Percentiles rank a stretch among this genome's conserved stretches.
phyloP scores from a whole-genome alignment of 2,888 invertebrate genomes.

The Bombyx huttoni region DNA sequence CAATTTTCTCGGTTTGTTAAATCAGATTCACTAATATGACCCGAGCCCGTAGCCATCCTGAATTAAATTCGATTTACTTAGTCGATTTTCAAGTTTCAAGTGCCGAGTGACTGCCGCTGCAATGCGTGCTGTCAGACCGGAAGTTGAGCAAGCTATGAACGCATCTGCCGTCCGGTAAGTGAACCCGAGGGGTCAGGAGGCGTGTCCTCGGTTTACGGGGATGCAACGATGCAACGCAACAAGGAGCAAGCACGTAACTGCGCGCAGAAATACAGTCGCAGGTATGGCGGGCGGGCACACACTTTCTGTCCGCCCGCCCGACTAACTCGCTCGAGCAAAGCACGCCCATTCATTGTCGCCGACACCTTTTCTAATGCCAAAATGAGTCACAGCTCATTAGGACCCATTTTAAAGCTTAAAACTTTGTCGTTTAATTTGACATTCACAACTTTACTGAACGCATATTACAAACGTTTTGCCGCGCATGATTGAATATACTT shows the following conservation, averaged over 20 bases:
- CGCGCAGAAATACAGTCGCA: constrained; percentile 13
- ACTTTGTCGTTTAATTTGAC: too few species aligned
- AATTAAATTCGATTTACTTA: not conserved
- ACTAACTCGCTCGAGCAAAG: constrained; percentile 19
- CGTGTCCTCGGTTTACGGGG: constrained; percentile 29
- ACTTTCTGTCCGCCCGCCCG: constrained; percentile 35
- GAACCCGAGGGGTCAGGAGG: constrained; percentile 22
- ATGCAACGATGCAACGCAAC: constrained; percentile 24
- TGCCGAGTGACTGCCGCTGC: not conserved
- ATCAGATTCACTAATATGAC: not conserved
- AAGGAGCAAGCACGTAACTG: too few species aligned
- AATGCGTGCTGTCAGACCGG: constrained; percentile 9
- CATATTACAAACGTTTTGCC: too few species aligned
- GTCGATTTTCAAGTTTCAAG: not conserved
- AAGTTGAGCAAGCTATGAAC: constrained; percentile 22
- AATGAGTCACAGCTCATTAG: constrained; percentile 3
- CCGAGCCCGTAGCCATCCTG: constrained; percentile 1
- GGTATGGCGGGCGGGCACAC: constrained; percentile 28
- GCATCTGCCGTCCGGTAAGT: constrained; percentile 15
- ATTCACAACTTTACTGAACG: too few species aligned
- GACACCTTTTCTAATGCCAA: constrained; percentile 7
- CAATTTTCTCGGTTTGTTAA: not conserved
- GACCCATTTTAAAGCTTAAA: too few species aligned
- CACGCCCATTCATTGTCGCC: constrained; percentile 24
- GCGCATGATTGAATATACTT: too few species aligned